Percentiles rank a stretch among this genome's conserved stretches.
phyloP scores from a whole-genome alignment of 2,113 vertebrate genomes.

The Lagopus leucura region DNA sequence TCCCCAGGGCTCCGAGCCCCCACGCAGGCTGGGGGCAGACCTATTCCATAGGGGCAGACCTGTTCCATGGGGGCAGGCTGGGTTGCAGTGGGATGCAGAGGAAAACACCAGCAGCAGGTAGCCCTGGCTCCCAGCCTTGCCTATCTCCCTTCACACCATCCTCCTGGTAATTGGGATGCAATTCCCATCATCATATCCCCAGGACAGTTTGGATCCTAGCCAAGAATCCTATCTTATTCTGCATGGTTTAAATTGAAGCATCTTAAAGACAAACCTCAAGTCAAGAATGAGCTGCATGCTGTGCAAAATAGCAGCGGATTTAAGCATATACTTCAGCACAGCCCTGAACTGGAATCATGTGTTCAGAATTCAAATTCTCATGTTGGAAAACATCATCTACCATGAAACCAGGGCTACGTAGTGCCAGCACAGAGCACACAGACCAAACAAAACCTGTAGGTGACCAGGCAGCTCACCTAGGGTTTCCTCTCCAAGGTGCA shows the following conservation, averaged over 20 bases:
- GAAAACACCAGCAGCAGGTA: neutral
- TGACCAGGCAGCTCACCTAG: fast-evolving
- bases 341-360: neutral
- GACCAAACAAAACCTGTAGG: fast-evolving
- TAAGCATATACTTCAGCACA: neutral
- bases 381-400: neutral
- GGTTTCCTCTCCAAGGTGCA: fast-evolving
- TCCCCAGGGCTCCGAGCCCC: neutral
- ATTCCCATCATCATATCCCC: neutral
- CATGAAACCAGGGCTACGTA: neutral
- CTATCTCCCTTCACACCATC: neutral
- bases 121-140: neutral
- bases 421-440: neutral
- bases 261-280: neutral
- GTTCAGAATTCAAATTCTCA: neutral
- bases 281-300: neutral
- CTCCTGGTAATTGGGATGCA: neutral
- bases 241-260: neutral
- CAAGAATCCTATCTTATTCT: neutral
- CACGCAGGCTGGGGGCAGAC: neutral
- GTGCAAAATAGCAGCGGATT: neutral
- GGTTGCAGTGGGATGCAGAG: fast-evolving
- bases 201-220: neutral
- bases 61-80: fast-evolving
- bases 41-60: neutral